Conservation (phyloP, 1,140 invertebrate species). For the Himalopsyche phryganea region DNA sequence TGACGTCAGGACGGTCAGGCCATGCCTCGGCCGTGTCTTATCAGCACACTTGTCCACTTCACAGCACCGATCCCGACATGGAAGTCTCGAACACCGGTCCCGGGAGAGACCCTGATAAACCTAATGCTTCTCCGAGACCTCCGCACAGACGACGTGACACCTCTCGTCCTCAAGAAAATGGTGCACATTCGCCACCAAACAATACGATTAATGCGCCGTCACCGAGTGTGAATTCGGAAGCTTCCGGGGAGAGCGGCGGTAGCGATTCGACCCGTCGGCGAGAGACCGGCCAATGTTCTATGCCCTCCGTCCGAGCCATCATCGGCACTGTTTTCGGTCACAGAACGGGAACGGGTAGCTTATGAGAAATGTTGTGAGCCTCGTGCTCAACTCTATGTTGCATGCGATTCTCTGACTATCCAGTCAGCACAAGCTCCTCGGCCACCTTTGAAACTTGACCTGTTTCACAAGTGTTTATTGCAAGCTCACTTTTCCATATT, state of each 20-base stretch:
- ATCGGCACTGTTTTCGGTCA: constrained; percentile 5
- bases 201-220: background rate
- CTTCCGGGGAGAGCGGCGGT: background rate
- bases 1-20: constrained; percentile 84
- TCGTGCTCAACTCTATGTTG: constrained; percentile 16
- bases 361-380: constrained; percentile 27
- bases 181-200: no score
- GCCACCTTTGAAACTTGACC: background rate
- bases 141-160: background rate
- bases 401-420: constrained; percentile 6
- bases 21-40: constrained; percentile 86
- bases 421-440: constrained; percentile 1
- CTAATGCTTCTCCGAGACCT: background rate
- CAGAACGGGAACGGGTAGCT: constrained; percentile 9
- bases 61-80: constrained; percentile 46
- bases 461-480: no score
- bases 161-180: no score
- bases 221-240: background rate
- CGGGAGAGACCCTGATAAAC: background rate
- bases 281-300: background rate
- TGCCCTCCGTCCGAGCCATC: constrained; percentile 1
- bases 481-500: no score
- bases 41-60: constrained; percentile 57
- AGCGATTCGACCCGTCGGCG: background rate
- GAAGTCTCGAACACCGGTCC: constrained; percentile 3